These are phyloP conservation scores for Tetramorium alpestre DNA, from an alignment of 1,140 invertebrate genomes.

Conservation along the genomic window DNA sequence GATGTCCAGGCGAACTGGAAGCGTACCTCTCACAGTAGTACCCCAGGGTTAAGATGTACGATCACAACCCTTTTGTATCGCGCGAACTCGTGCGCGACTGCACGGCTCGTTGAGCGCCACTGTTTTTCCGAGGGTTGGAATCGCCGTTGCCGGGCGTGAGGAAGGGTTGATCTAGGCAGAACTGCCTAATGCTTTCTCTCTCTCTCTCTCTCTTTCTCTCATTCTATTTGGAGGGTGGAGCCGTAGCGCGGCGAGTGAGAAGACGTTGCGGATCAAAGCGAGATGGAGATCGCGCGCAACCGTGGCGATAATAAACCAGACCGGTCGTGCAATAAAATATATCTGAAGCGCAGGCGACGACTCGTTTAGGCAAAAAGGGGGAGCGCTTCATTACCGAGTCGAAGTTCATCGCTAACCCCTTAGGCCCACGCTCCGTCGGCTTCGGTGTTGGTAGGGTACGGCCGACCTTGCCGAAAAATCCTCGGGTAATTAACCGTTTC, in stretches of 20 bases:
- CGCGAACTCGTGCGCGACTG: conserved; percentile 74
- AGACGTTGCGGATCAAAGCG: conserved; percentile 49
- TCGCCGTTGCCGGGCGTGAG: conserved; percentile 78
- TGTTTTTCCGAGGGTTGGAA: conserved; percentile 79
- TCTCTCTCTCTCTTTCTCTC: not conserved
- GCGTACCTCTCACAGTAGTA: conserved; percentile 32
- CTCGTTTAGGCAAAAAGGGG: conserved; percentile 79
- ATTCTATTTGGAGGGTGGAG: conserved; percentile 32
- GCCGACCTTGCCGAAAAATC: conserved; percentile 78
- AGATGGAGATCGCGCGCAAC: conserved; percentile 64
- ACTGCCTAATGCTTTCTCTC: conserved; percentile 59
- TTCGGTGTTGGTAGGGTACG: conserved; percentile 47
- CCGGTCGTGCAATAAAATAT: conserved; percentile 85
- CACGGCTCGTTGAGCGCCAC: conserved; percentile 84
- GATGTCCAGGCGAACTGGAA: not conserved
- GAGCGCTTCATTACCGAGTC: conserved; percentile 84
- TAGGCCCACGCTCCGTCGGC: conserved; percentile 62
- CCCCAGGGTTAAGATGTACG: conserved; percentile 9
- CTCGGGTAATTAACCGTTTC: conserved; percentile 83
- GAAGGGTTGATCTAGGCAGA: conserved; percentile 79
- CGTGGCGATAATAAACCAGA: conserved; percentile 83
- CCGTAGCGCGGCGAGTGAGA: conserved; percentile 12
- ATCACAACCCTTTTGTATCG: conserved; percentile 78
- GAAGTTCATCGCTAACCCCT: conserved; percentile 84
- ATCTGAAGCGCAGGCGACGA: conserved; percentile 84